phyloP scores from a whole-genome alignment of 2,113 vertebrate species.

The Catharus fuscescens region DNA sequence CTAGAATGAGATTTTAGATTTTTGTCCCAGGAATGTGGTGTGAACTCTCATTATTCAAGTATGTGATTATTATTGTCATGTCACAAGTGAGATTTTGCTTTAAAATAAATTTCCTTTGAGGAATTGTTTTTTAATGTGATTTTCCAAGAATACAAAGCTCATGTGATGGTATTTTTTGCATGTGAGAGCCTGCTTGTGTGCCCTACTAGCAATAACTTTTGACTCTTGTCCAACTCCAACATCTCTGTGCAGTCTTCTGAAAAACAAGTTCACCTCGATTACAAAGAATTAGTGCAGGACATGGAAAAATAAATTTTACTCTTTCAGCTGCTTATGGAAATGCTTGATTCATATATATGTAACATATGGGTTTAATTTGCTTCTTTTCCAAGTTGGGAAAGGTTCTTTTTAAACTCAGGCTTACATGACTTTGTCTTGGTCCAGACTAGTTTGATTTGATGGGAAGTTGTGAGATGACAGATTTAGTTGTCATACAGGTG shows the following conservation, averaged over 20 bases:
- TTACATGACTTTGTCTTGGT: background rate
- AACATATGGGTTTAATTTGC: background rate
- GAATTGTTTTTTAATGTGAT: background rate
- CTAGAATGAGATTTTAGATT: background rate
- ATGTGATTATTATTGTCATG: background rate
- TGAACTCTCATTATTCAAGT: background rate
- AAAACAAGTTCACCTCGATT: background rate
- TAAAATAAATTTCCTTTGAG: background rate
- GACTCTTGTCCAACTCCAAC: background rate
- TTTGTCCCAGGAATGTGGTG: background rate
- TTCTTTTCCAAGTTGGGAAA: background rate
- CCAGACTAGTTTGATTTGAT: background rate
- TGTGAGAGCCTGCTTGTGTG: background rate
- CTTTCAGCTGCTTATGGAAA: background rate
- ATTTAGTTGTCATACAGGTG: background rate
- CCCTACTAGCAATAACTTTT: background rate
- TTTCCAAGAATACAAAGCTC: background rate
- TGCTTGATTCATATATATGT: background rate
- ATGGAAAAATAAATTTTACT: background rate
- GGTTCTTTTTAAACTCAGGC: background rate
- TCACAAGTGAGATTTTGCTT: background rate
- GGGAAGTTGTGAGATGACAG: background rate
- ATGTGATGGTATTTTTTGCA: background rate
- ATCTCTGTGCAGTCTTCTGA: background rate
- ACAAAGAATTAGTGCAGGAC: background rate